Conservation (phyloP, 2,797 vertebrate genomes). For the Pelobates cultripes region DNA sequence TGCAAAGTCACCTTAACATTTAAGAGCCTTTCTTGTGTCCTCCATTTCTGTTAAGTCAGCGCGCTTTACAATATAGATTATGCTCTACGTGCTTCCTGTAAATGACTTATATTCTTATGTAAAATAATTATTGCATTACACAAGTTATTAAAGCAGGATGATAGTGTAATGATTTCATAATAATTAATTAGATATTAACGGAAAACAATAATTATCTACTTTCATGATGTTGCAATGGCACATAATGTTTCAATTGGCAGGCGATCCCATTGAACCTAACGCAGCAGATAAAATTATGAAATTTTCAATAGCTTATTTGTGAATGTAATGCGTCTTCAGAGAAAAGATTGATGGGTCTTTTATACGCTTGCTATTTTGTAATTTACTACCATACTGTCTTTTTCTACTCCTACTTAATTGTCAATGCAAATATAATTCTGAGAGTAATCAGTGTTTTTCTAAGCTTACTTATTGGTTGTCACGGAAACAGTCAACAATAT, state of each 20-base stretch:
- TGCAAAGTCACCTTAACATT: conserved; percentile 33
- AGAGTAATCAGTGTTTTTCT: conserved; percentile 73
- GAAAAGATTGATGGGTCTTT: conserved; percentile 73
- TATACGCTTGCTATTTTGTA: conserved; percentile 69
- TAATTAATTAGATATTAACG: conserved; percentile 15
- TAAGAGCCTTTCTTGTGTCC: conserved; percentile 10
- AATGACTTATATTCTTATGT: conserved; percentile 32
- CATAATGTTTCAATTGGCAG: conserved; percentile 37
- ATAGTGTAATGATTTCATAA: conserved; percentile 46
- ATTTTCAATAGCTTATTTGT: conserved; percentile 63
- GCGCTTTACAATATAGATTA: neutral
- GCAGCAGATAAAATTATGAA: conserved; percentile 63
- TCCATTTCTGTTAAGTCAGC: conserved; percentile 3
- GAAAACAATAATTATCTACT: conserved; percentile 42
- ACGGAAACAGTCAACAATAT: conserved; percentile 71
- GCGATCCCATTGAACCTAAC: conserved; percentile 34
- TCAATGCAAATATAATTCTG: conserved; percentile 77
- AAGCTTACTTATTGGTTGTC: conserved; percentile 66
- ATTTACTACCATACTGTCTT: conserved; percentile 66
- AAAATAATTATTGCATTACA: conserved; percentile 47
- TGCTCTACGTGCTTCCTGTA: conserved; percentile 10
- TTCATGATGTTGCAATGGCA: conserved; percentile 20
- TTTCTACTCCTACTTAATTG: conserved; percentile 74
- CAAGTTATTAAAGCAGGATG: conserved; percentile 38
- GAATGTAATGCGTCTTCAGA: conserved; percentile 71